Evolutionary conservation across 2,888 invertebrate genomes (phyloP), one percentile per base, ranked within the genome.

Genomic region (Elegia similella): DNA sequence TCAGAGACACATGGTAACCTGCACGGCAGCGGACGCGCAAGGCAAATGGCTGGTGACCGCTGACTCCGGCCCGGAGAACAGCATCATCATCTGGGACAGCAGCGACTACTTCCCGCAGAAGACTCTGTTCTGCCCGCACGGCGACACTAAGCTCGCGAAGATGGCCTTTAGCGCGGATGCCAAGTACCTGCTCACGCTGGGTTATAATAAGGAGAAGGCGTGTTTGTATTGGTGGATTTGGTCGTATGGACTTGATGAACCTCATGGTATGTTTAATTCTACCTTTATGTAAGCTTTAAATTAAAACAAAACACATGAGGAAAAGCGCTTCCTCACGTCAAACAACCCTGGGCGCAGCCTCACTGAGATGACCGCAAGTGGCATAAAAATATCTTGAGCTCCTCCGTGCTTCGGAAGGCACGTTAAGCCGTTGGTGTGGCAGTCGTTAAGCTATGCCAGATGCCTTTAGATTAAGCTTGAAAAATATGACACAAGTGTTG

Each of bases 21-120:
- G 83, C 64, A 79, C 94, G 59, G 89, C 93, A 1, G 63, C 86
- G 0, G 93, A 93, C 68, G 68, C 60, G 0, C 68, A 72, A 1
- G 94, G 94, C n/a, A 83, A 84, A 55, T 94, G 93, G 93, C 73
- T 95, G 55, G 88, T 93, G 7, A 93, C 93, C 0, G 93, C 93
- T 0, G 94, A 94, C 77, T 82, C 87, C 0, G 93, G 92, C 0
- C 75, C 88, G 0, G 93, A 94, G 64, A 93, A 92, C 62, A 78
- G 84, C 47, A 73, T 94, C 47, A 92, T 93, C 42, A 79, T 95
- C 29, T 94, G 95, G 94, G 92, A 94, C 67, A 88, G 82, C 34
- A 66, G 60, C 10, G 85, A 86, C 61, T 80, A 85, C 59, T 80
- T 88, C 56, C 93, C 94, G 0, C 86, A 92, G 56, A 88, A 80